Evolutionary conservation across 2,113 vertebrate genomes (phyloP), one percentile per base, ranked within the genome.

Genomic region (Heliornis fulica): DNA sequence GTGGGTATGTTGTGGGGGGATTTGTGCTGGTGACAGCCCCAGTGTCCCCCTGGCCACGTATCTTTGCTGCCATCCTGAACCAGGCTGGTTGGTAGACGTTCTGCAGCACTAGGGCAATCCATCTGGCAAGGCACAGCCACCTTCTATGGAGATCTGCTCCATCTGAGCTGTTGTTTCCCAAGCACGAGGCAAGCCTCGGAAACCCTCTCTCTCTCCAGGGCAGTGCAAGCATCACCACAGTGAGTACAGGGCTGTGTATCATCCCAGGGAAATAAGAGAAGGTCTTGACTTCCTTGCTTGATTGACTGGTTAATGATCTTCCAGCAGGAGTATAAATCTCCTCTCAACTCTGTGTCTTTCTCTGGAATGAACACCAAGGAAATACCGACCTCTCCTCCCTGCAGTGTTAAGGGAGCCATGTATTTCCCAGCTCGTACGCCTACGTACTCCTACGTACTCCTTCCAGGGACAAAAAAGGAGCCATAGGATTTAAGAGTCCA

Each of bases 101-200:
- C 65, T 36, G 22, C 40, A 0, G 4, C 38, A 15, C 40, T 3
- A 10, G 71, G 50, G 70, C 40, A 46, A 82, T 48, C 40, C 17
- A 29, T 88, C 51, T 0, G 2, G 26, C 61, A 71, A 78, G 46
- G 28, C 65, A 75, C 7, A 0, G 51, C 0, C 5, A 29, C 53
- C 57, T 65, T 45, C 26, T 34, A 11, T 0, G 1, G 41, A 63
- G 56, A 45, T 32, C 45, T 15, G 46, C 11, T 70, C 72, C 16
- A 25, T 3, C 0, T 0, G 8, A 45, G 13, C 28, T 0, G 0
- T 3, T 1, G 0, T n/a, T 38, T 63, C 82, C 56, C 29, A 50
- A 13, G 31, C 0, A 0, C 8, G n/a, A 45, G 53, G 43, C 43
- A n/a, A 53, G 56, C 23, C 70, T 75, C 5, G 6, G 38, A 66